A percentile compares a stretch with the other conserved stretches of the same genome.
Evolutionary conservation across 2,797 vertebrate species (phyloP).

Genomic region (Fratercula arctica): DNA sequence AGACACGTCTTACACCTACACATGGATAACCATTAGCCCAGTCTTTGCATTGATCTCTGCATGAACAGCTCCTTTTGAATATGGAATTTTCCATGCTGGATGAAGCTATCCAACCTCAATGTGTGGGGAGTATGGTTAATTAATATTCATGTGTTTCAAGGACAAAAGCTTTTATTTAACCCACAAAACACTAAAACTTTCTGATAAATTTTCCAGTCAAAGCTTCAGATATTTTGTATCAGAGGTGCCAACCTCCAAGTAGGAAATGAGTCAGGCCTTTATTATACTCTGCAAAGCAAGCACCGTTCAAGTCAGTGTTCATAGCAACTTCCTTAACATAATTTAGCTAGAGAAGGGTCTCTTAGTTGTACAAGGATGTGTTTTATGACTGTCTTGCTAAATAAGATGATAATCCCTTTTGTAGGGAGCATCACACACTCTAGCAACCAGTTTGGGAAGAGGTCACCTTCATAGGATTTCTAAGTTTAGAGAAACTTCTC

Average conservation of each 20-base stretch:
- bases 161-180: background rate
- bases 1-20: background rate
- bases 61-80: background rate
- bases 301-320: background rate
- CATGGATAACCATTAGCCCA: fast-evolving
- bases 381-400: background rate
- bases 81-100: background rate
- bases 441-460: background rate
- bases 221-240: background rate
- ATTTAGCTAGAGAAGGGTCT: background rate
- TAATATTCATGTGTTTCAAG: background rate
- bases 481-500: background rate
- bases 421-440: background rate
- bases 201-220: background rate
- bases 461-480: background rate
- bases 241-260: background rate
- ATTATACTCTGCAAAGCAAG: background rate
- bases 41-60: background rate
- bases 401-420: background rate
- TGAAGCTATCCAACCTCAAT: background rate
- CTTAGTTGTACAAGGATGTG: background rate
- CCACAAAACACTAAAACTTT: background rate
- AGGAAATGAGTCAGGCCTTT: background rate
- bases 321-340: background rate
- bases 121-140: background rate